Conservation (phyloP, 2,797 vertebrate genomes). For the Naso thynnoides region DNA sequence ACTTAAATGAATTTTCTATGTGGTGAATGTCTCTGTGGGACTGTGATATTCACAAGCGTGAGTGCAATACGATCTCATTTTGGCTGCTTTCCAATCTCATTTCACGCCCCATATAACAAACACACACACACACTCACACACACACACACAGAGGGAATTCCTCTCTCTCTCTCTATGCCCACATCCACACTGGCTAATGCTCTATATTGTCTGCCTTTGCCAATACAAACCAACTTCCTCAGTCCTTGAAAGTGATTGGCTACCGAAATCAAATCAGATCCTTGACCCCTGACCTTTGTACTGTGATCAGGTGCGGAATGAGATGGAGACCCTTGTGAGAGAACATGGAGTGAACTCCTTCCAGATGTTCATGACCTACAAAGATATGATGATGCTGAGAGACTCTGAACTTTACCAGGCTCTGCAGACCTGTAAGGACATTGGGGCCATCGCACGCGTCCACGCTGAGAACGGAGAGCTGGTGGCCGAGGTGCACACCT, state of each 20-base stretch:
- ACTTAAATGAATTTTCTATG: slow-evolving; percentile 6
- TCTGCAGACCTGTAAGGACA: slow-evolving; percentile 82
- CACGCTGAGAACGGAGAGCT: slow-evolving; percentile 83
- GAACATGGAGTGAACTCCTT: slow-evolving; percentile 89
- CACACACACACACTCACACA: slow-evolving; percentile 28
- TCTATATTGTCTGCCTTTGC: neutral
- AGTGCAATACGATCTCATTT: slow-evolving; percentile 40
- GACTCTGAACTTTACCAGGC: slow-evolving; percentile 81
- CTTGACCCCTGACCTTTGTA: slow-evolving; percentile 21
- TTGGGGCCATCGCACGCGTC: slow-evolving; percentile 80
- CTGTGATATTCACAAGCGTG: slow-evolving; percentile 18
- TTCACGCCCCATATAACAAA: slow-evolving; percentile 68
- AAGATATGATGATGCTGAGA: slow-evolving; percentile 81
- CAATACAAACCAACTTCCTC: neutral
- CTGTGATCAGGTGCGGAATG: slow-evolving; percentile 87
- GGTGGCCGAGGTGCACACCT: slow-evolving; percentile 74
- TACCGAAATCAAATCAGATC: neutral
- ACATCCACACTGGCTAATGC: slow-evolving; percentile 1
- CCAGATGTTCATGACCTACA: slow-evolving; percentile 85
- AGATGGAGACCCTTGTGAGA: slow-evolving; percentile 95
- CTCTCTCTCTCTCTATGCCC: slow-evolving; percentile 3
- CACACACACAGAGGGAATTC: slow-evolving; percentile 14
- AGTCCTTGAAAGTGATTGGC: neutral
- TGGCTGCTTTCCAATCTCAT: slow-evolving; percentile 63
- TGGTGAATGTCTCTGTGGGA: slow-evolving; percentile 8